These are phyloP conservation scores for Cynocephalus volans DNA, from an alignment of 2,113 vertebrate genomes.

Conservation along the genomic window DNA sequence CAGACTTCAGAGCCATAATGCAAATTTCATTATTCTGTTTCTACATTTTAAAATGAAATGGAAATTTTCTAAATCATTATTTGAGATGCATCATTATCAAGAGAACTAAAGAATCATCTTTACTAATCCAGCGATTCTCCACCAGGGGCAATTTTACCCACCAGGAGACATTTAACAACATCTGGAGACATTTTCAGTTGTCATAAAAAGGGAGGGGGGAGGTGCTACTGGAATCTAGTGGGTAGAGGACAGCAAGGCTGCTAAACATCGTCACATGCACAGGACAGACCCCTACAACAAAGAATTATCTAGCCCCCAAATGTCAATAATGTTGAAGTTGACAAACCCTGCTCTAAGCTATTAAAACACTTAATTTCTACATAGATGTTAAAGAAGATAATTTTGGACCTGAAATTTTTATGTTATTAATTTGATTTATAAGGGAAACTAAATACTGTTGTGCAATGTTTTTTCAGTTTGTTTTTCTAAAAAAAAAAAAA, in stretches of 20 bases:
- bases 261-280: not conserved
- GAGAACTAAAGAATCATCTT: not conserved
- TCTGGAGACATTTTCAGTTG: not conserved
- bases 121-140: not conserved
- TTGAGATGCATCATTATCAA: slow-evolving; percentile 52
- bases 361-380: not conserved
- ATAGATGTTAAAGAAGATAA: not conserved
- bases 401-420: slow-evolving; percentile 3
- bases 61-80: slow-evolving; percentile 45
- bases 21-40: slow-evolving; percentile 30
- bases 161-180: not conserved
- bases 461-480: too few species aligned
- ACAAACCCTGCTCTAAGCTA: not conserved
- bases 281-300: not conserved
- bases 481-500: not conserved
- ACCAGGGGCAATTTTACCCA: not conserved
- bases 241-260: not conserved
- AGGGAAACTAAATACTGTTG: not conserved
- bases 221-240: not conserved
- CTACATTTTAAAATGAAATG: slow-evolving; percentile 15
- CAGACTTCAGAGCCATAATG: not conserved
- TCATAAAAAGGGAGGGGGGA: not conserved
- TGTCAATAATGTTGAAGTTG: not conserved
- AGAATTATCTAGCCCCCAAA: not conserved
- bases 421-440: slow-evolving; percentile 47